Base-by-base conservation (phyloP, 1,140 invertebrate species). In the Vanessa atalanta region DNA sequence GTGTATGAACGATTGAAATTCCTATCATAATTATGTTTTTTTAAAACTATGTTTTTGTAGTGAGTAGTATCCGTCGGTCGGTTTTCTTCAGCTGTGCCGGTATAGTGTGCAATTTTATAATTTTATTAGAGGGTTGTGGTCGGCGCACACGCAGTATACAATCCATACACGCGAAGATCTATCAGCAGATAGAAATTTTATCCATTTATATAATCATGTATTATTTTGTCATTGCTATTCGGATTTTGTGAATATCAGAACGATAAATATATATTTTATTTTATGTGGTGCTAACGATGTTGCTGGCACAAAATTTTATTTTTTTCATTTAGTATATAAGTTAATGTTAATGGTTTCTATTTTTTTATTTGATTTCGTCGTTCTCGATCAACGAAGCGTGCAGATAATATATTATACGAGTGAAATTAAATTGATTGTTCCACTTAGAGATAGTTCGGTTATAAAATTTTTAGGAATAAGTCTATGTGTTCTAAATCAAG, bases 401-500 rank as follows among this genome's bases (percentile, higher is more conserved):
- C 67, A 69, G 67, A 69, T 69, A 69, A 70, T 47, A 37, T 55
- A 70, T 70, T 79, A 74, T 77, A 71, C 72, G 69, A 72, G 57
- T 71, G 47, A 70, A 71, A 75, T 65, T 69, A 64, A 66, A 76
- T 73, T 26, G 61, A 75, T 70, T 70, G 73, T 75, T 75, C 63
- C 73, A 70, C 73, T 51, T 70, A 75, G 73, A 60, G 23, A 70
- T 75, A 75, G 50, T 70, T 75, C 20, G 48, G 60, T 69, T 74
- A 70, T 65, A 79, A 83, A 80, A 79, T 81, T 85, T 76, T 80
- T 89, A 91, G 88, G 37, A 65, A 82, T 89, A 91, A 86, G 87
- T 89, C 86, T 82, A 90, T 87, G 88, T 92, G 89, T 91, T 92
- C 88, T 87, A 83, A 83, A 88, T 90, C 88, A 88, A 83, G 82